These are phyloP conservation scores for Sciurus niger DNA, from an alignment of 2,113 vertebrate genomes.

Conservation along the genomic window DNA sequence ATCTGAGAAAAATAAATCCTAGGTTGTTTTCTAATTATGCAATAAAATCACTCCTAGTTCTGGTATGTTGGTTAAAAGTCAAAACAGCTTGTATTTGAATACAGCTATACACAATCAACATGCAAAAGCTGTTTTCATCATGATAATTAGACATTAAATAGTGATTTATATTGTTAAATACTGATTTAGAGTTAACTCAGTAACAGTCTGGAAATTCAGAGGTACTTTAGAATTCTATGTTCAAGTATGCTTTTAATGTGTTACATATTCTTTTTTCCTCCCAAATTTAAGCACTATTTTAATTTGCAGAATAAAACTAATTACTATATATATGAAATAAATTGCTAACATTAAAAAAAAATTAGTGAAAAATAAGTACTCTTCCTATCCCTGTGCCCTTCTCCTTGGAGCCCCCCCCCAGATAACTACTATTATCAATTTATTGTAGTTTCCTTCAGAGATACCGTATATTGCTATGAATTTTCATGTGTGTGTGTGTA, in stretches of 20 bases:
- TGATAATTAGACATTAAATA: conserved; percentile 83
- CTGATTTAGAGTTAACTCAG: conserved; percentile 75
- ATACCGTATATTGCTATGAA: not conserved
- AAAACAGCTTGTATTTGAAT: conserved; percentile 85
- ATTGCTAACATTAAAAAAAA: conserved; percentile 4
- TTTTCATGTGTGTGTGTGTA: conserved; percentile 16
- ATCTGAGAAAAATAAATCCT: conserved; percentile 61
- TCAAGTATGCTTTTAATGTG: not conserved
- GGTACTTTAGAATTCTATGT: conserved; percentile 48
- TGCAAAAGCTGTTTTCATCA: conserved; percentile 80
- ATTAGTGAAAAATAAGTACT: not conserved
- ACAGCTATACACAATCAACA: conserved; percentile 80
- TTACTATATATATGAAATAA: not conserved
- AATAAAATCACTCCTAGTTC: conserved; percentile 75
- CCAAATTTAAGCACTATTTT: conserved; percentile 47
- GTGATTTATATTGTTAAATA: conserved; percentile 84
- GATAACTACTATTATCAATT: not conserved
- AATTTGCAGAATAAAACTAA: conserved; percentile 9
- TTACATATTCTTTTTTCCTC: not conserved
- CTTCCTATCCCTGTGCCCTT: not conserved
- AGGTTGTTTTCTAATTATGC: conserved; percentile 76
- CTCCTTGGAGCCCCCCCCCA: not conserved
- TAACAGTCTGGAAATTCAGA: conserved; percentile 70
- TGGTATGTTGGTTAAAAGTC: conserved; percentile 83
- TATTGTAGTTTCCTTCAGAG: not conserved